phyloP scores from a whole-genome alignment of 2,797 vertebrate species.

The Graptemys geographica region DNA sequence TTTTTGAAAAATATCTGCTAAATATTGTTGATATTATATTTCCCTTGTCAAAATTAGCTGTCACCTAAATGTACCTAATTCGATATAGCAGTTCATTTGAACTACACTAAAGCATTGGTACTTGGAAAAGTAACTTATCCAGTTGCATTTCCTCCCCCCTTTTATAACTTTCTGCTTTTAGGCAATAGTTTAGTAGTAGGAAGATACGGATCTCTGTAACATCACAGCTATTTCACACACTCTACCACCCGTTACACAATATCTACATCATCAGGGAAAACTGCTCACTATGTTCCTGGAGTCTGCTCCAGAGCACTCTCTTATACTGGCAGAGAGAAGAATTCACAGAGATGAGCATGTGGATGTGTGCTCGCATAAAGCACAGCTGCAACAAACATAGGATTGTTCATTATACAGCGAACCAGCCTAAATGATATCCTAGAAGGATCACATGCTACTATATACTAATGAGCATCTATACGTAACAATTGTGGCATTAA shows the following conservation, averaged over 20 bases:
- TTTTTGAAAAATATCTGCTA: not conserved
- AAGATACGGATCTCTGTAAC: not conserved
- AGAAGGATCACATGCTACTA: not conserved
- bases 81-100: not conserved
- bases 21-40: not conserved
- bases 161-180: not conserved
- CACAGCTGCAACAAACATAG: slow-evolving; percentile 27
- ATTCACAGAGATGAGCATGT: slow-evolving; percentile 7
- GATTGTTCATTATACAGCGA: not conserved
- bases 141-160: not conserved
- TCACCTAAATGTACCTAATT: not conserved
- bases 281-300: not conserved
- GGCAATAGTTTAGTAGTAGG: not conserved
- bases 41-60: not conserved
- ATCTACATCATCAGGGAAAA: not conserved
- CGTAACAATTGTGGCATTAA: slow-evolving; percentile 37
- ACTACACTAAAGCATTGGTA: not conserved
- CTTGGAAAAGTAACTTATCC: not conserved
- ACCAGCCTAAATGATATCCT: not conserved
- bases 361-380: not conserved
- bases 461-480: not conserved
- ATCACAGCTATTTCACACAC: not conserved
- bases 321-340: not conserved
- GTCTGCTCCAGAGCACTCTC: not conserved
- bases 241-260: not conserved